These are phyloP conservation scores for Eupithecia exiguata DNA, from an alignment of 2,888 invertebrate species.

Conservation along the genomic window DNA sequence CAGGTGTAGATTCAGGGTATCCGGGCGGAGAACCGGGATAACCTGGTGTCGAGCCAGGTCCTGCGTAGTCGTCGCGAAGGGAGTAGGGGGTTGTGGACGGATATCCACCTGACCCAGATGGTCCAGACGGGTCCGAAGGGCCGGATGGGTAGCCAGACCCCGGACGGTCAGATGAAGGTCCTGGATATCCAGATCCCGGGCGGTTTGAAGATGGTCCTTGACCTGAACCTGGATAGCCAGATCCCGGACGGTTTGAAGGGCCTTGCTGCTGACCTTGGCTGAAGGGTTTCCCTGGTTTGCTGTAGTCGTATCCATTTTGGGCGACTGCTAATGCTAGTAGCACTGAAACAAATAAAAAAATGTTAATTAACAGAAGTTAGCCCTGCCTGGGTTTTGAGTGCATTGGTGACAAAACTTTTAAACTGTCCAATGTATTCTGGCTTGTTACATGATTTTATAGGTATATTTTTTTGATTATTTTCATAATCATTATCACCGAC, in stretches of 20 bases:
- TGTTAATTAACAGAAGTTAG: background rate
- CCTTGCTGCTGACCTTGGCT: slow-evolving; percentile 63
- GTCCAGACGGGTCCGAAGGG: slow-evolving; percentile 16
- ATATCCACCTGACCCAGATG: slow-evolving; percentile 25
- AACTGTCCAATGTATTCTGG: too few relatives aligned
- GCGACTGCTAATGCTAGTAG: slow-evolving; percentile 68
- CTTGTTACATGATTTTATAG: too few relatives aligned
- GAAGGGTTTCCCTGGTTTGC: slow-evolving; percentile 86
- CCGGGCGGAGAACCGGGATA: slow-evolving; percentile 60
- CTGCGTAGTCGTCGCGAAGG: slow-evolving; percentile 57
- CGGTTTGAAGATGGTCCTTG: slow-evolving; percentile 51
- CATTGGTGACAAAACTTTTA: background rate
- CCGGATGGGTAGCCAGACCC: slow-evolving; percentile 40
- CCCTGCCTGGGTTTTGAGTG: background rate
- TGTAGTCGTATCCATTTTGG: slow-evolving; percentile 90
- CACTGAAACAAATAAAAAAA: slow-evolving; percentile 62
- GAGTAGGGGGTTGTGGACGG: slow-evolving; percentile 43
- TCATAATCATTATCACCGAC: background rate
- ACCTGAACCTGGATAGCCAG: slow-evolving; percentile 26
- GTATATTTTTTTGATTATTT: too few relatives aligned
- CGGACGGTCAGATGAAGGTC: slow-evolving; percentile 55
- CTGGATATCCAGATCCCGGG: slow-evolving; percentile 48
- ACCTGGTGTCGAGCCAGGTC: slow-evolving; percentile 62
- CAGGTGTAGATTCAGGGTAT: slow-evolving; percentile 58
- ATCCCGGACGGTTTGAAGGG: slow-evolving; percentile 59